Evolutionary conservation across 2,113 vertebrate species (phyloP).

Genomic region (Delphinapterus leucas): DNA sequence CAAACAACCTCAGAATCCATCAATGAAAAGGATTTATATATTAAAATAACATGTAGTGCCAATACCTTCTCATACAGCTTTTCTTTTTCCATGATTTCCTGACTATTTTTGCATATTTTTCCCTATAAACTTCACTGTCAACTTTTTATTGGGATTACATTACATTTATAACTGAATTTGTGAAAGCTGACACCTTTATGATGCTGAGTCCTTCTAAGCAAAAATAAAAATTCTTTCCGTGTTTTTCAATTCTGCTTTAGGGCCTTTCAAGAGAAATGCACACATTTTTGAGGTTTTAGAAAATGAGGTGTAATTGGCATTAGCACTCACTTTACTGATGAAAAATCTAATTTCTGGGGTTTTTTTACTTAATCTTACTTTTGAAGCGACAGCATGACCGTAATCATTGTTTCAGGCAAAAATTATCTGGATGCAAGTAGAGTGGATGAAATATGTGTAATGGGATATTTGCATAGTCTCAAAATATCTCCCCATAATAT

Average conservation of each 20-base stretch:
- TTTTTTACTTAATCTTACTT: neutral
- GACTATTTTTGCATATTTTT: neutral
- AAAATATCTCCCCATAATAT: neutral
- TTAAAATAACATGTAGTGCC: neutral
- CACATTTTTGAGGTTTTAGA: neutral
- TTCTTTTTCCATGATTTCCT: neutral
- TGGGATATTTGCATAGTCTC: neutral
- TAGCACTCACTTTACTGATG: neutral
- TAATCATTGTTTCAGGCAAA: neutral
- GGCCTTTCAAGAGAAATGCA: neutral
- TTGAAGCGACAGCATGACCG: neutral
- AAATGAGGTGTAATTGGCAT: neutral
- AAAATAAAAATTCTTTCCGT: neutral
- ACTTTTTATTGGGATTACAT: neutral
- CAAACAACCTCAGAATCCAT: neutral
- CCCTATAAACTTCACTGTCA: neutral
- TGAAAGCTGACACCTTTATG: neutral
- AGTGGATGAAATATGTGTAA: neutral
- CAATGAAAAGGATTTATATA: neutral
- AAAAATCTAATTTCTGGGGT: neutral
- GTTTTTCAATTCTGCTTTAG: neutral
- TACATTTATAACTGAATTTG: neutral
- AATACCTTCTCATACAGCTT: neutral
- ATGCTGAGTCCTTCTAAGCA: neutral
- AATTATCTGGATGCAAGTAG: neutral